Evolutionary conservation across 2,888 invertebrate species (phyloP), one percentile per base, ranked within the genome.

Genomic region (Drosophila mercatorum): DNA sequence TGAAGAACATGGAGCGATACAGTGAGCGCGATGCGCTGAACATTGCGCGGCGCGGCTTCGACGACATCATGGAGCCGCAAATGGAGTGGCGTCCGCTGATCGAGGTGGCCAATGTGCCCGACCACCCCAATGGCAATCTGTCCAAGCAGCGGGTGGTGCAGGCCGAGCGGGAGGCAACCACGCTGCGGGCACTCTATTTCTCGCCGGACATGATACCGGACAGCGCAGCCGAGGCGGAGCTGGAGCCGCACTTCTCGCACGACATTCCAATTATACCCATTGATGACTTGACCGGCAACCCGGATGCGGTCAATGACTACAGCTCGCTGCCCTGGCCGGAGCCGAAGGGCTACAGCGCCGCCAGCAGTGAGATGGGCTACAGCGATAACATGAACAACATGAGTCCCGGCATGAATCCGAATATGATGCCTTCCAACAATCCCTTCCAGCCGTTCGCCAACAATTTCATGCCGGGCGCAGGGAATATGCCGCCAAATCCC

Each of bases 81-180:
- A 96, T 95, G 10, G 93, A 93, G 81, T 98, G 98, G 98, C 86
- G 95, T 77, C 93, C 95, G 14, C 94, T 97, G 44, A 94, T 95
- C 71, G 94, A 95, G 17, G 94, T 98, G 60, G 96, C 96, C 80
- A 92, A 95, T 66, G 94, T 95, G 68, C 95, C 95, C 3, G 95
- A 95, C 78, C 94, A 96, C 83, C 94, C 95, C 43, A 94, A 96
- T 70, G 97, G 97, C 31, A 95, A 94, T 91, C 96, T 96, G 89
- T 98, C 98, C 91, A 95, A 95, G 89, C 98, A 99, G 93, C 97
- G 96, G 91, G 95, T 96, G 65, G 95, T 97, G 59, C 98, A 98
- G 92, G 96, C 96, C 77, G 96, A 97, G 59, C 94, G 98, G 26
- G 98, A 98, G 92, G 96, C 96, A 90, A 96, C 95, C 44, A 96